Percentiles rank a stretch among this genome's conserved stretches.
Evolutionary conservation across 2,797 vertebrate genomes (phyloP).

Genomic region (Silurus aristotelis): DNA sequence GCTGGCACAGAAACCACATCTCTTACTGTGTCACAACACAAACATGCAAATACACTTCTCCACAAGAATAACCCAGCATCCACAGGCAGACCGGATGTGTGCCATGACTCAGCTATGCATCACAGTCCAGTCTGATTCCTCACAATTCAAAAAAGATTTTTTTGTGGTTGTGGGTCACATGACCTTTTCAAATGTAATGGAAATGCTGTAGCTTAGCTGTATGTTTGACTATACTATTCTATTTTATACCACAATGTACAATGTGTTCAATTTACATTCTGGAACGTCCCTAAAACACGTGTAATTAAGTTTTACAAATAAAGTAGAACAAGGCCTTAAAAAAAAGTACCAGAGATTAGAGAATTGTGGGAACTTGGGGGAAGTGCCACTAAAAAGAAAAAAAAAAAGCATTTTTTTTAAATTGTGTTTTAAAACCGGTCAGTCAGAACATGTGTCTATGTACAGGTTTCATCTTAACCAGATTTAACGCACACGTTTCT

Average conservation of each 20-base stretch:
- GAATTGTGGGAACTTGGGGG: neutral
- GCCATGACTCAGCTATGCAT: conserved; percentile 6
- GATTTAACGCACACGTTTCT: neutral
- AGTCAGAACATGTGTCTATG: neutral
- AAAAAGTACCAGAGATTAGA: neutral
- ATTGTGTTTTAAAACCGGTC: neutral
- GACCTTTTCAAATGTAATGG: neutral
- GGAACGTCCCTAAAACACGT: neutral
- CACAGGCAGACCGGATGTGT: neutral
- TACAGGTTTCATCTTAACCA: neutral
- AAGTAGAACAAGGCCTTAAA: neutral
- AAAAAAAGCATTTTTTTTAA: neutral
- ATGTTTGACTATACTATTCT: neutral
- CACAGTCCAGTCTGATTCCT: conserved; percentile 15
- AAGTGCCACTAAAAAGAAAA: neutral
- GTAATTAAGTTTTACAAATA: neutral
- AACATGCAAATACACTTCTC: conserved; percentile 1
- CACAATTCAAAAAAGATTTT: neutral
- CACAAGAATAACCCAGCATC: neutral
- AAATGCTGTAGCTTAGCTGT: neutral
- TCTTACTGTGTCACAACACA: conserved; percentile 13
- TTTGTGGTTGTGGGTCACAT: conserved; percentile 10
- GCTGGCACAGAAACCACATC: neutral
- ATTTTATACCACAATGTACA: neutral
- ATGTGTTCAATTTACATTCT: neutral